phyloP scores from a whole-genome alignment of 2,888 invertebrate genomes.

The Netelia inedita region DNA sequence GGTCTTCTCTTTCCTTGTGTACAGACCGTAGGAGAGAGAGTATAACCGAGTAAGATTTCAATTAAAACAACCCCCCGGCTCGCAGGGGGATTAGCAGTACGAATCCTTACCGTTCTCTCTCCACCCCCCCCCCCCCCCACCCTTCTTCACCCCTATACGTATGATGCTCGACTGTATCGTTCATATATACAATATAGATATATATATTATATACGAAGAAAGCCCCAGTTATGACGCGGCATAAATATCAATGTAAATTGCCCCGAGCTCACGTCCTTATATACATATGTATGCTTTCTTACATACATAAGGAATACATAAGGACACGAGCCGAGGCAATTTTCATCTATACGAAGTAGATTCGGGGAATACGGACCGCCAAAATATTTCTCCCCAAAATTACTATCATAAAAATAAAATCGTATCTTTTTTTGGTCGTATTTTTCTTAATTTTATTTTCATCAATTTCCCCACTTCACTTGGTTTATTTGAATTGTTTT shows the following conservation, averaged over 20 bases:
- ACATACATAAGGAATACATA: constrained; percentile 5
- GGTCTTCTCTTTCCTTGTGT: constrained; percentile 59
- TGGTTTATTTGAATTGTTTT: no score
- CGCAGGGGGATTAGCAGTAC: constrained; percentile 83
- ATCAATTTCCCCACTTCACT: no score
- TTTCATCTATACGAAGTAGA: background rate
- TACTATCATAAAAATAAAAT: no score
- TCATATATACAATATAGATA: constrained; percentile 67
- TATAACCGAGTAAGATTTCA: constrained; percentile 83
- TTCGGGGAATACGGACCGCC: background rate
- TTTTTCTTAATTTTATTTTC: no score
- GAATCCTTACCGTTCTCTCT: constrained; percentile 80
- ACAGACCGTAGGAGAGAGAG: constrained; percentile 70
- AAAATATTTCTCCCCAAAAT: no score
- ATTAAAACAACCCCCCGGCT: constrained; percentile 84
- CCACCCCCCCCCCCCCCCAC: constrained; percentile 54
- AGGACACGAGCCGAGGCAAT: constrained; percentile 10
- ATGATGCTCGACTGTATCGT: constrained; percentile 64
- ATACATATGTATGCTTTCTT: constrained; percentile 16
- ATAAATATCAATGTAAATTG: constrained; percentile 85
- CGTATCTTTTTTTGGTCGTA: no score
- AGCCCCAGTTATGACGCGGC: constrained; percentile 84
- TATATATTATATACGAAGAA: constrained; percentile 70
- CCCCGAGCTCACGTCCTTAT: constrained; percentile 70
- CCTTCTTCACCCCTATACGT: constrained; percentile 19